Conservation (phyloP, 2,113 vertebrate species). For the Catagonus wagneri region DNA sequence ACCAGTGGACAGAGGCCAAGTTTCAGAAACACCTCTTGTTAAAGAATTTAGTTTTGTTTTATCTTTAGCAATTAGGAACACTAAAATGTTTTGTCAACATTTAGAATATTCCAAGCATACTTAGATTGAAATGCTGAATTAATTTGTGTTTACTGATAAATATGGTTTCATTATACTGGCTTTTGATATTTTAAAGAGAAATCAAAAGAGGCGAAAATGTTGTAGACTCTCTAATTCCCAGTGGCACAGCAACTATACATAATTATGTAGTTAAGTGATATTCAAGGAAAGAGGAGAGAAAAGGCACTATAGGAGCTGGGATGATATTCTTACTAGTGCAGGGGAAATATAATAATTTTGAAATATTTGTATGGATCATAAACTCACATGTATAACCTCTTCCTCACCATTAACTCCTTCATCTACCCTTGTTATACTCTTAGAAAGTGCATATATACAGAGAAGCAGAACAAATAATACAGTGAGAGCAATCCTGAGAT, state of each 20-base stretch:
- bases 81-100: not conserved
- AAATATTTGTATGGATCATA: conserved; percentile 26
- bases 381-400: conserved; percentile 27
- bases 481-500: conserved; percentile 38
- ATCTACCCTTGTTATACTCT: not conserved
- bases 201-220: not conserved
- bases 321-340: not conserved
- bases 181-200: not conserved
- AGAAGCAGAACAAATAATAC: conserved; percentile 51
- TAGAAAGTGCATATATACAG: not conserved
- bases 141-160: not conserved
- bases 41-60: not conserved
- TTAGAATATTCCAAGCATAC: not conserved
- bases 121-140: not conserved
- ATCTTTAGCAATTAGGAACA: not conserved
- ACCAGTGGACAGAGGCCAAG: no score
- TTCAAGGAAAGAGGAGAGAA: fast-evolving
- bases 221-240: not conserved
- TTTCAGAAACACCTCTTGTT: not conserved
- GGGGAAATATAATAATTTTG: not conserved
- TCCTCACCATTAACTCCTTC: not conserved
- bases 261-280: not conserved
- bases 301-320: not conserved
- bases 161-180: not conserved
- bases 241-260: not conserved